A percentile compares a stretch with the other conserved stretches of the same genome.
These are phyloP conservation scores for Calyptommatus sinebrachiatus DNA, from an alignment of 2,113 vertebrate genomes.

Conservation along the genomic window DNA sequence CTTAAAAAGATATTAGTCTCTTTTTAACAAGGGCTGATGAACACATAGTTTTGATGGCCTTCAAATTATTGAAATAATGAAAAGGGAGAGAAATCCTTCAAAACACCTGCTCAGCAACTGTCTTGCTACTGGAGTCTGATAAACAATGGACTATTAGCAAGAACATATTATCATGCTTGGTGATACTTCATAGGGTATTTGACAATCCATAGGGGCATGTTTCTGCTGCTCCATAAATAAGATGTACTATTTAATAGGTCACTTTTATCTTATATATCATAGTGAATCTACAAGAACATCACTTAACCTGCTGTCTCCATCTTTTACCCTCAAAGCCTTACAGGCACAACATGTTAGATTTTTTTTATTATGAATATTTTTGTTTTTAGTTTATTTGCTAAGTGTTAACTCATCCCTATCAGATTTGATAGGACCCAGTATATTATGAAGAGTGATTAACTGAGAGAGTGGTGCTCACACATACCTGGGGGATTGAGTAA, in stretches of 20 bases:
- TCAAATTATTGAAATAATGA: neutral
- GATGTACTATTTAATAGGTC: constrained; percentile 70
- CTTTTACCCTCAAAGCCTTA: constrained; percentile 58
- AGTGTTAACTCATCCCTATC: constrained; percentile 43
- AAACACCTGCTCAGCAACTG: constrained; percentile 45
- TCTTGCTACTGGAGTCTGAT: constrained; percentile 45
- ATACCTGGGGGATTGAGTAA: constrained; percentile 53
- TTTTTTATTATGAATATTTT: constrained; percentile 59
- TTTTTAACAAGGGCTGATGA: neutral
- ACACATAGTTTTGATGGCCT: neutral
- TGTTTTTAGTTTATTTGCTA: constrained; percentile 52
- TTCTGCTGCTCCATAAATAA: constrained; percentile 72
- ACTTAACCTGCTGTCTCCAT: constrained; percentile 68
- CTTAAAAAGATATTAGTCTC: neutral
- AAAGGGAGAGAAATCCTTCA: neutral
- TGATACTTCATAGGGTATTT: constrained; percentile 68
- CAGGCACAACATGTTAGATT: constrained; percentile 55
- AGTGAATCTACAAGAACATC: constrained; percentile 68
- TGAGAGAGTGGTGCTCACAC: constrained; percentile 36
- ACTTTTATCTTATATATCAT: constrained; percentile 72
- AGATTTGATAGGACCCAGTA: constrained; percentile 52
- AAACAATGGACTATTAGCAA: constrained; percentile 68
- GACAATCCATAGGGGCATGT: constrained; percentile 67
- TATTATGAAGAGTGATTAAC: constrained; percentile 51
- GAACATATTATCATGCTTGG: constrained; percentile 56